Evolutionary conservation across 1,140 invertebrate species (phyloP).

Genomic region (Hylyphantes graminicola): DNA sequence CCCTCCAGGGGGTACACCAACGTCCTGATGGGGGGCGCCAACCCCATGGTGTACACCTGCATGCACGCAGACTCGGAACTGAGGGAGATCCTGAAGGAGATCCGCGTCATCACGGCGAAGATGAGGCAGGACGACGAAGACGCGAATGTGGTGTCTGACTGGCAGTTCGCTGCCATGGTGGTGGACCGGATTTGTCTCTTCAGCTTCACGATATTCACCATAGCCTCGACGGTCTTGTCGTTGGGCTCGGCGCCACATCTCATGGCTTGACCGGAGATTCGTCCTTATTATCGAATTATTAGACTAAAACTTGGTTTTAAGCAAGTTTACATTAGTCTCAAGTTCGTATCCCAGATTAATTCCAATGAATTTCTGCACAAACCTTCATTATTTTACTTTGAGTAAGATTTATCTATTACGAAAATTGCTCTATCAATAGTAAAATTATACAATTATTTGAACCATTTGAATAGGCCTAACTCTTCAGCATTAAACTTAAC

Average conservation of each 20-base stretch:
- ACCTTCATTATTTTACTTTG: too few relatives aligned
- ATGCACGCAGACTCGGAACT: slow-evolving; percentile 84
- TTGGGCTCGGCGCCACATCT: slow-evolving; percentile 96
- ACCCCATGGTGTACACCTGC: slow-evolving; percentile 67
- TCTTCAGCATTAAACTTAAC: too few relatives aligned
- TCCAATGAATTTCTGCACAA: too few relatives aligned
- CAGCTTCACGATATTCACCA: slow-evolving; percentile 97
- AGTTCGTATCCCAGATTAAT: too few relatives aligned
- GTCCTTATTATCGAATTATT: too few relatives aligned
- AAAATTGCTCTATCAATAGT: too few relatives aligned
- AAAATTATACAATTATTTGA: too few relatives aligned
- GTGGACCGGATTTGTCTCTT: slow-evolving; percentile 99
- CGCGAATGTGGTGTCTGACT: slow-evolving; percentile 91
- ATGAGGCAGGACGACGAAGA: slow-evolving; percentile 90
- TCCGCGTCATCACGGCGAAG: slow-evolving; percentile 90
- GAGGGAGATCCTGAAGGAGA: slow-evolving; percentile 92
- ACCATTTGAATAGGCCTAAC: too few relatives aligned
- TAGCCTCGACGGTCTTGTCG: slow-evolving; percentile 96
- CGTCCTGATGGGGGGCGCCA: slow-evolving; percentile 63
- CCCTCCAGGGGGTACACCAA: slow-evolving; percentile 40
- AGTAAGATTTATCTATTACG: too few relatives aligned
- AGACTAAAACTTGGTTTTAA: too few relatives aligned
- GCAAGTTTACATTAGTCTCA: too few relatives aligned
- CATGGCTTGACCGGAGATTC: slow-evolving; percentile 76
- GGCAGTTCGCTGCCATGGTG: slow-evolving; percentile 99